Evolutionary conservation across 2,113 vertebrate species (phyloP), one percentile per base, ranked within the genome.

Genomic region (Pao palembangensis): DNA sequence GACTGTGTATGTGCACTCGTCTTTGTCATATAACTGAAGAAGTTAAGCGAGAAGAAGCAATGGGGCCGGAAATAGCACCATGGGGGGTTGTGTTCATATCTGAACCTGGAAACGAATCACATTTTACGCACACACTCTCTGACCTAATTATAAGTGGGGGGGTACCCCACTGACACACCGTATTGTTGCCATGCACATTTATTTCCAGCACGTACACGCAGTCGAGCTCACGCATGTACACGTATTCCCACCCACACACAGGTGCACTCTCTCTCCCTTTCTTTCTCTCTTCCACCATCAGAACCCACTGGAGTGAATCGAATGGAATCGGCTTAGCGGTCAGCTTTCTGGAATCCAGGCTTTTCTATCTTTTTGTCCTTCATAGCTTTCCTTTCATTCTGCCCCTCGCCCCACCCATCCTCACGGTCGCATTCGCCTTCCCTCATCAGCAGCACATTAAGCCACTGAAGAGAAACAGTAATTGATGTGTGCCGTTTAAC

Each of bases 381-480:
- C 44, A 31, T 54, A 25, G 49, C 58, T 42, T 51, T 43, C 56
- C 59, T 43, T n/a, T 19, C 23, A 28, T 60, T 44, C n/a, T 6
- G 5, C 20, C 20, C 28, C 52, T 21, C 23, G 6, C 44, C 44
- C n/a, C 44, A 47, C 14, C 21, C 49, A 20, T 46, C 50, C 15
- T 25, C 20, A 21, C 50, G 11, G 18, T 11, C 31, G 15, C n/a
- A 3, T 8, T 16, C 47, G 47, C 38, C 51, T 51, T 49, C 49
- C 55, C 55, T 82, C 78, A 86, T 89, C 83, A 88, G 82, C 58
- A 79, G 71, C 80, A 65, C 80, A 90, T 89, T 87, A 89, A 80
- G 64, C 71, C 77, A 65, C 64, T 61, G 81, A 80, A 61, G 80
- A 71, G 78, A 72, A 80, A 64, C 73, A 71, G 82, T 83, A 88